Conservation (phyloP, 2,888 invertebrate species). For the Tuberolachnus salignus region DNA sequence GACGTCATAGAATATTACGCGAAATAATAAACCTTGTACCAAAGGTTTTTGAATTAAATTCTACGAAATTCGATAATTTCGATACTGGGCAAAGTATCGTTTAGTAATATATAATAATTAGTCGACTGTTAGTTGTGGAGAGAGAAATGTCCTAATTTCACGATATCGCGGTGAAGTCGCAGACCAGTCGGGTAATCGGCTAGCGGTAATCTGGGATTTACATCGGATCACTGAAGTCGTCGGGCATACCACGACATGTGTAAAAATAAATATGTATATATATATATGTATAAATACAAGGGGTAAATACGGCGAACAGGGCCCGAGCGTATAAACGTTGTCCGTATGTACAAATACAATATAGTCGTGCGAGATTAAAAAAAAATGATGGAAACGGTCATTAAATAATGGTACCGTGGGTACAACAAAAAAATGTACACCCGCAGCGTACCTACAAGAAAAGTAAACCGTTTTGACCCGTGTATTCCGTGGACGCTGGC, state of each 20-base stretch:
- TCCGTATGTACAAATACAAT: not conserved
- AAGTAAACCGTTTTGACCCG: conserved; percentile 10
- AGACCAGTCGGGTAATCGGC: not conserved
- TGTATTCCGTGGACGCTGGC: not conserved
- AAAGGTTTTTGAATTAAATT: too few relatives aligned
- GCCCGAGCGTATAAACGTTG: too few relatives aligned
- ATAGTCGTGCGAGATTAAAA: conserved; percentile 34
- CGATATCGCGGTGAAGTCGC: not conserved
- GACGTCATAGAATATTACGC: too few relatives aligned
- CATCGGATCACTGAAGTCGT: not conserved
- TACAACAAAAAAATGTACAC: conserved; percentile 1
- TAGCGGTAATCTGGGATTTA: conserved; percentile 25
- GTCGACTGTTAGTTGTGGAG: too few relatives aligned
- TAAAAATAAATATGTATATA: too few relatives aligned
- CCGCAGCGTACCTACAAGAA: not conserved
- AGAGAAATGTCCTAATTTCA: too few relatives aligned
- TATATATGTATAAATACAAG: too few relatives aligned
- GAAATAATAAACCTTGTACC: too few relatives aligned
- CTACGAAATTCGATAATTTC: too few relatives aligned
- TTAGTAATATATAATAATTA: too few relatives aligned
- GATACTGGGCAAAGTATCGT: too few relatives aligned
- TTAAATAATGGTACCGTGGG: too few relatives aligned
- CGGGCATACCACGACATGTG: not conserved
- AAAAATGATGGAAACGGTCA: conserved; percentile 37
- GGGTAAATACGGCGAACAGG: not conserved